Percentiles rank a stretch among this genome's conserved stretches.
These are phyloP conservation scores for Belonocnema kinseyi DNA, from an alignment of 1,140 invertebrate species.

Conservation along the genomic window DNA sequence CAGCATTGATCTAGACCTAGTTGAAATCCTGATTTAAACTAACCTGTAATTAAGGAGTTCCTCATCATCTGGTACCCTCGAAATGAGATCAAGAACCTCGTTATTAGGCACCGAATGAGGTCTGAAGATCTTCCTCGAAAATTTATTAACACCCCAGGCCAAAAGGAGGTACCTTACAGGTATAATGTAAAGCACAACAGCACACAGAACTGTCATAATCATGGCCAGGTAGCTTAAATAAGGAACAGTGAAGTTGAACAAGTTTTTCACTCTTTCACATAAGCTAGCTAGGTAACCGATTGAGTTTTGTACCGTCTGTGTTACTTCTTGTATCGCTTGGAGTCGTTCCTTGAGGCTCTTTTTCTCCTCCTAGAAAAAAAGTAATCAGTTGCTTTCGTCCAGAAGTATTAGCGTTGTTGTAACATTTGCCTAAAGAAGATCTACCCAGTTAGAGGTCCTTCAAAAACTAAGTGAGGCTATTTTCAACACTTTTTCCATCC, in stretches of 20 bases:
- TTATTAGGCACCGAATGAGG: conserved; percentile 98
- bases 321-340: conserved; percentile 96
- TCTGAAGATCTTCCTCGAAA: conserved; percentile 93
- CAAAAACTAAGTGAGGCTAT: no score
- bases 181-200: conserved; percentile 91
- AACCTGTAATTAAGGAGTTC: conserved; percentile 84
- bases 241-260: conserved; percentile 98
- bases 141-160: conserved; percentile 98
- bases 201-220: conserved; percentile 81
- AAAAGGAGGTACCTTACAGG: conserved; percentile 94
- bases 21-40: conserved; percentile 17
- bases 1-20: no score
- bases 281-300: conserved; percentile 95
- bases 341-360: conserved; percentile 95
- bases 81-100: conserved; percentile 96
- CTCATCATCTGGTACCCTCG: conserved; percentile 96
- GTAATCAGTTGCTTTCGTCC: neutral
- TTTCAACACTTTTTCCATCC: no score
- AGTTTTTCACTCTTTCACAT: conserved; percentile 94
- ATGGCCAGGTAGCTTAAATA: conserved; percentile 96
- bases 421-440: conserved; percentile 7
- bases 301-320: conserved; percentile 94
- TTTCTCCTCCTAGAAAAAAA: conserved; percentile 89
- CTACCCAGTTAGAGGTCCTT: no score
- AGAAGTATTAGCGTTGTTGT: neutral